phyloP scores from a whole-genome alignment of 2,888 invertebrate species.

The Hydrotaea diabolus region DNA sequence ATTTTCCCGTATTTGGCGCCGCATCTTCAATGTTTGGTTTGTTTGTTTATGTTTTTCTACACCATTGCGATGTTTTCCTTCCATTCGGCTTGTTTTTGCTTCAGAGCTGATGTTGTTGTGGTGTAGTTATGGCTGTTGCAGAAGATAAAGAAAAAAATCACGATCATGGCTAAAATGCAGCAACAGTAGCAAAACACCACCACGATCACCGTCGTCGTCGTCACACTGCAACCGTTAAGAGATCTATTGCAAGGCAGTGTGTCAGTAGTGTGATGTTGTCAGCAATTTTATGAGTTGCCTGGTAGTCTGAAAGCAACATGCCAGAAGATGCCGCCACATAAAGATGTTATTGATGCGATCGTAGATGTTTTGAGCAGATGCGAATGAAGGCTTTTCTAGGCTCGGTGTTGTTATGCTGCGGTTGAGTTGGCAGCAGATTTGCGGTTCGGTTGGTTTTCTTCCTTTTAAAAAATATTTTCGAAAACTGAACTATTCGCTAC shows the following conservation, averaged over 20 bases:
- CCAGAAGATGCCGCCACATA: neutral
- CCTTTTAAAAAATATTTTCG: conserved; percentile 54
- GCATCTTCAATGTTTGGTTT: conserved; percentile 57
- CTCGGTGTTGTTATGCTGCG: neutral
- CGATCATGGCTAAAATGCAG: conserved; percentile 58
- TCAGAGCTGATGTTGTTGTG: too few species aligned
- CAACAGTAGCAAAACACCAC: neutral
- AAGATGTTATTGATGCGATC: conserved; percentile 1
- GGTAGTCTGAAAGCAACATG: too few species aligned
- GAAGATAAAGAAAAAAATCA: conserved; percentile 47
- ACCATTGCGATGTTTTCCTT: neutral
- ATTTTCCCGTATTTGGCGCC: conserved; percentile 66
- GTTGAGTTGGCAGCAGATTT: conserved; percentile 26
- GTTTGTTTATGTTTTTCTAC: neutral
- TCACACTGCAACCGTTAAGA: conserved; percentile 29
- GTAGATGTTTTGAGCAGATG: neutral
- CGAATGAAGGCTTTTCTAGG: neutral
- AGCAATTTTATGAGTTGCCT: neutral
- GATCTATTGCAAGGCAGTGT: conserved; percentile 66
- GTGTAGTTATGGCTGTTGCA: neutral
- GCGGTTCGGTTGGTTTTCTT: conserved; percentile 57
- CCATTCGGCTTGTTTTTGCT: neutral
- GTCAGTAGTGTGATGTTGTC: conserved; percentile 60
- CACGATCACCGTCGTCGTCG: too few species aligned
- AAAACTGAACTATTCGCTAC: conserved; percentile 49